phyloP scores from a whole-genome alignment of 2,113 vertebrate species.

The Microtus pennsylvanicus region DNA sequence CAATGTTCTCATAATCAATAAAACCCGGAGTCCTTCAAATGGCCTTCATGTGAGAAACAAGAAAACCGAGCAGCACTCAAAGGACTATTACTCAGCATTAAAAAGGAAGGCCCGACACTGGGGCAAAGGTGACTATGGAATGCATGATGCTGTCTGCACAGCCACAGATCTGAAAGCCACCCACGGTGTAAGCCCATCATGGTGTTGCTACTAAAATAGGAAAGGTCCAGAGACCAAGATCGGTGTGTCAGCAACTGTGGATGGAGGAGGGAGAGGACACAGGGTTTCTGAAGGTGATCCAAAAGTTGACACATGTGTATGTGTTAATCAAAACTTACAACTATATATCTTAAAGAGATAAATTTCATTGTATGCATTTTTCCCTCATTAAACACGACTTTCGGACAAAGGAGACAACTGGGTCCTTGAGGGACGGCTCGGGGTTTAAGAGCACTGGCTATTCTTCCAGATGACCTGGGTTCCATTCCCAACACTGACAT shows the following conservation, averaged over 20 bases:
- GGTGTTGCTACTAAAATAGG: neutral
- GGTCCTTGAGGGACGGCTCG: too few species aligned
- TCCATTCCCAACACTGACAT: neutral
- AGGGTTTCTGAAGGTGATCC: rapidly evolving
- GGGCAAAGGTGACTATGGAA: rapidly evolving
- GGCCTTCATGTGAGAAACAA: neutral
- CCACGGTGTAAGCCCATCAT: rapidly evolving
- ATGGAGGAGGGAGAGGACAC: neutral
- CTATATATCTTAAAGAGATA: neutral
- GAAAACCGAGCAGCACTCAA: rapidly evolving
- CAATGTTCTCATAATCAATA: neutral
- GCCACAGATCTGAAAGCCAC: neutral
- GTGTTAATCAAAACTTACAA: neutral
- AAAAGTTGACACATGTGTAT: neutral
- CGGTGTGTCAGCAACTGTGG: neutral
- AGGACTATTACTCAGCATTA: neutral
- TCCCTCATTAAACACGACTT: neutral
- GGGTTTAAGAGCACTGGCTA: neutral
- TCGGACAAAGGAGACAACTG: neutral
- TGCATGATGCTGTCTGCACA: rapidly evolving
- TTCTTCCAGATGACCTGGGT: neutral
- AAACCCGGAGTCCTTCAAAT: neutral
- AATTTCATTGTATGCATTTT: neutral
- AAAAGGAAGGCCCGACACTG: neutral
- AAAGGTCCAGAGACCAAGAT: neutral